These are phyloP conservation scores for Steromphala cineraria DNA, from an alignment of 2,888 invertebrate species.

Conservation along the genomic window DNA sequence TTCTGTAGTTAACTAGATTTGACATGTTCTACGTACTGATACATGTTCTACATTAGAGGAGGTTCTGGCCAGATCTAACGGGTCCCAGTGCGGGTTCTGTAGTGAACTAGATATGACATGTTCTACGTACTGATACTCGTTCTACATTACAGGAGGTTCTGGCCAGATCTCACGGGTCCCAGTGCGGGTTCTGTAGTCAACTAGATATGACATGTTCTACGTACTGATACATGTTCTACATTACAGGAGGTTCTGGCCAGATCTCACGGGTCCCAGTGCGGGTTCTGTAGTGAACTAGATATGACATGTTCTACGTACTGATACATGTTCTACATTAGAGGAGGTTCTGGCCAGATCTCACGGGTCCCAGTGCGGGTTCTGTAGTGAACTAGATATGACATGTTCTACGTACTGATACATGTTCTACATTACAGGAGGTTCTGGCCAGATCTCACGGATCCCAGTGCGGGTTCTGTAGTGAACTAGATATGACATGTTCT, in stretches of 20 bases:
- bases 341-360: conserved; percentile 88
- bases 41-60: conserved; percentile 45
- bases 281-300: conserved; percentile 83
- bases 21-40: not conserved
- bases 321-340: conserved; percentile 36
- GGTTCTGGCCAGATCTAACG: conserved; percentile 90
- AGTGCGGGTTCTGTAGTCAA: conserved; percentile 91
- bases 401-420: not conserved
- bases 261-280: conserved; percentile 95
- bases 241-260: conserved; percentile 82
- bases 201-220: too few species aligned
- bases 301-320: too few species aligned
- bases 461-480: conserved; percentile 93
- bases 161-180: conserved; percentile 93
- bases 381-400: conserved; percentile 76
- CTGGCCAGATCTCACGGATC: conserved; percentile 94
- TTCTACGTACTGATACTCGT: not conserved
- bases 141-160: conserved; percentile 77
- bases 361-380: conserved; percentile 96
- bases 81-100: conserved; percentile 96
- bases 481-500: too few species aligned
- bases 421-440: conserved; percentile 73
- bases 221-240: not conserved
- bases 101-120: conserved; percentile 70
- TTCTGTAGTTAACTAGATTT: conserved; percentile 81